Evolutionary conservation across 2,797 vertebrate species (phyloP), one percentile per base, ranked within the genome.

Genomic region (Neosalanx taihuensis): DNA sequence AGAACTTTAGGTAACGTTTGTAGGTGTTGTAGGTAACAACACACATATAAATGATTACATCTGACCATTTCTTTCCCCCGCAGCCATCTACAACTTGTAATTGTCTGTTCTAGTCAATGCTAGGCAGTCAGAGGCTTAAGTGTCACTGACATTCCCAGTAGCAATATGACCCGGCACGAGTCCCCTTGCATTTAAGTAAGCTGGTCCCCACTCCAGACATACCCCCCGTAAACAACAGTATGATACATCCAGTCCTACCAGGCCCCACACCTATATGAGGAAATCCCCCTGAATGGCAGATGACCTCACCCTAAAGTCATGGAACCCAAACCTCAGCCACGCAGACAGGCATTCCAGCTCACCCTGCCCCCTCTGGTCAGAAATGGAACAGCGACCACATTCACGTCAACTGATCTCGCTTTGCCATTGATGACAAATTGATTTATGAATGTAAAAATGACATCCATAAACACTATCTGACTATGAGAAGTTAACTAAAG

Each of bases 271-370:
- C 86, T 90, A 83, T 66, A 83, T 88, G 87, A 91, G 84, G 83
- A 91, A 89, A 90, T 86, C 83, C 83, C 82, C 86, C 74, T 61
- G 26, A 87, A 89, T 87, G 84, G 85, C 80, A 86, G 37, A 90
- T 91, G 89, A 91, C 78, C 82, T 92, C 89, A 92, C 80, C 72
- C 76, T 77, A 74, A 70, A 90, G 83, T 85, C 87, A 89, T 90
- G 65, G 83, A 68, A 75, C 78, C 72, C 79, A 89, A 86, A 83
- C 72, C 77, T 80, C 78, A 69, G 76, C 76, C 72, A 46, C 59
- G 81, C 79, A 70, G 72, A 72, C 13, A 10, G 10, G 13, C 71
- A 71, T 75, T 70, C 67, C 77, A 9, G 17, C 60, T 57, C 26
- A 51, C 58, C 63, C 26, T 68, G 41, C 57, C 80, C 71, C 82